Conservation (phyloP, 2,113 vertebrate genomes). For the Boleophthalmus pectinirostris region DNA sequence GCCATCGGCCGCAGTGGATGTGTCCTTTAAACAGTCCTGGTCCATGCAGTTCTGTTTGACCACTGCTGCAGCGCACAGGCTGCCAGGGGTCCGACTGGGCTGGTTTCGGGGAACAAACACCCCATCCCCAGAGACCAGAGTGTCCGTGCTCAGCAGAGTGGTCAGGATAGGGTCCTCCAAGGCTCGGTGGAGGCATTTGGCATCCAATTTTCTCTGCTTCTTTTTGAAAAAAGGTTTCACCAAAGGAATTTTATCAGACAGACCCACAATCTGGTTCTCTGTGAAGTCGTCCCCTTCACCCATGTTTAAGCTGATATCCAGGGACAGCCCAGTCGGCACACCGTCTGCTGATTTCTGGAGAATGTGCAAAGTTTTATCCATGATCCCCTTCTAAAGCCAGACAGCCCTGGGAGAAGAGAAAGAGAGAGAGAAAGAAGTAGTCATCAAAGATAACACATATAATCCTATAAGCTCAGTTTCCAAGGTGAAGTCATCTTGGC, state of each 20-base stretch:
- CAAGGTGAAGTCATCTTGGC: slow-evolving; percentile 52
- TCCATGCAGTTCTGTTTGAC: slow-evolving; percentile 84
- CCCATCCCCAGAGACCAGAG: slow-evolving; percentile 81
- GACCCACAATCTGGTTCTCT: slow-evolving; percentile 79
- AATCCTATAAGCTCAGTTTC: slow-evolving; percentile 44
- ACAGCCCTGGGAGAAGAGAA: slow-evolving; percentile 41
- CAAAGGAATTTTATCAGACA: slow-evolving; percentile 87
- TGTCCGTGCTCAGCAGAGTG: slow-evolving; percentile 84
- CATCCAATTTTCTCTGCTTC: slow-evolving; percentile 89
- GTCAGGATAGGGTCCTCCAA: slow-evolving; percentile 88
- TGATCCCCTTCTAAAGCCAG: slow-evolving; percentile 47
- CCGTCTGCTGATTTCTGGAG: slow-evolving; percentile 79
- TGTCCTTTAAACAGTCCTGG: slow-evolving; percentile 77
- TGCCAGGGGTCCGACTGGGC: slow-evolving; percentile 65
- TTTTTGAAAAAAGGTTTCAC: slow-evolving; percentile 98
- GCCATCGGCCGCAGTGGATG: slow-evolving; percentile 25
- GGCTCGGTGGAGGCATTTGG: slow-evolving; percentile 85
- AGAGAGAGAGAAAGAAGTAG: slow-evolving; percentile 37
- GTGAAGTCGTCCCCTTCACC: slow-evolving; percentile 76
- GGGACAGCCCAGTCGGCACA: slow-evolving; percentile 68
- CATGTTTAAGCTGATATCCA: slow-evolving; percentile 74
- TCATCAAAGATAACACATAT: slow-evolving; percentile 48
- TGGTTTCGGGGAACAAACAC: slow-evolving; percentile 87
- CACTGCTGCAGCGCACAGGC: slow-evolving; percentile 84
- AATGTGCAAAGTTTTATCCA: slow-evolving; percentile 76